Evolutionary conservation across 1,140 invertebrate species (phyloP).

Genomic region (Uloborus diversus): DNA sequence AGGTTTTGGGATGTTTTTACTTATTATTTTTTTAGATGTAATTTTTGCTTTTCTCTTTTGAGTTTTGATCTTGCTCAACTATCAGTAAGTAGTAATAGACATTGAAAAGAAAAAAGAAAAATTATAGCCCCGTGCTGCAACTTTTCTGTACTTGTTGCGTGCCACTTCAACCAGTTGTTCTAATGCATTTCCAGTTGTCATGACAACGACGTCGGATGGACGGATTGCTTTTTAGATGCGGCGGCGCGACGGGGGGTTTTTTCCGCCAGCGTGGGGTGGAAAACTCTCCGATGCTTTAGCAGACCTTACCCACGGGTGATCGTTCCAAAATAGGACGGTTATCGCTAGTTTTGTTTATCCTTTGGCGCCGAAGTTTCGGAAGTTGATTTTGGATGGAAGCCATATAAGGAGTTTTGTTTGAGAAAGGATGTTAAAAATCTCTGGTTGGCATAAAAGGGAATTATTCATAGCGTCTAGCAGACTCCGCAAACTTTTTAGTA

Average conservation of each 20-base stretch:
- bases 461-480: too few species aligned
- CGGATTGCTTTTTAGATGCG: slow-evolving; percentile 22
- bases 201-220: slow-evolving; percentile 28
- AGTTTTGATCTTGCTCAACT: too few species aligned
- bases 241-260: slow-evolving; percentile 2
- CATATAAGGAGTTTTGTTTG: too few species aligned
- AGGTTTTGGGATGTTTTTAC: too few species aligned
- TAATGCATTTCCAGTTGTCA: slow-evolving; percentile 26
- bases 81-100: neutral
- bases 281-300: neutral
- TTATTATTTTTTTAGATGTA: too few species aligned
- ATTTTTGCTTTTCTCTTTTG: too few species aligned
- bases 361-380: too few species aligned
- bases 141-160: slow-evolving; percentile 42
- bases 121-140: neutral
- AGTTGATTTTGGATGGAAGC: too few species aligned
- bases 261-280: slow-evolving; percentile 31
- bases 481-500: too few species aligned
- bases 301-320: neutral
- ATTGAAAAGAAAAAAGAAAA: neutral
- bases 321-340: neutral
- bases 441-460: neutral
- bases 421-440: too few species aligned
- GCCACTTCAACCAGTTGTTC: slow-evolving; percentile 34
- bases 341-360: too few species aligned